Evolutionary conservation across 2,797 vertebrate genomes (phyloP).

Genomic region (Squalus acanthias): DNA sequence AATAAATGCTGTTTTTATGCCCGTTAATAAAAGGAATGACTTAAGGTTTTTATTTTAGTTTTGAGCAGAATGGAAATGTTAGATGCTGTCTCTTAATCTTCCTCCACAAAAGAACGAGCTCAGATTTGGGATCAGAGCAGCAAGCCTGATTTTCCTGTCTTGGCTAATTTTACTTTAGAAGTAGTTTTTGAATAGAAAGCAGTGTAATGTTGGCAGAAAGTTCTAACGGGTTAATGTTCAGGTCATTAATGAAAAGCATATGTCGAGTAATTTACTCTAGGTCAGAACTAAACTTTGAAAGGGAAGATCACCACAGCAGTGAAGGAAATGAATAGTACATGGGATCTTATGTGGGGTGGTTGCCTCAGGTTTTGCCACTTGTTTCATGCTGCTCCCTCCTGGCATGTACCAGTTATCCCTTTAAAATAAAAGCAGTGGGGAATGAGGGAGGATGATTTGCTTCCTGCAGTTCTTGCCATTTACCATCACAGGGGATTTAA

Average conservation of each 20-base stretch:
- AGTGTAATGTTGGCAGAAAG: neutral
- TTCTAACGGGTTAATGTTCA: neutral
- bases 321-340: neutral
- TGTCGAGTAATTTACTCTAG: neutral
- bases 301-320: neutral
- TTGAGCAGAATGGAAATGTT: conserved; percentile 73
- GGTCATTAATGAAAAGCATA: neutral
- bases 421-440: neutral
- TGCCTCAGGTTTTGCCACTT: neutral
- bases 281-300: neutral
- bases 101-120: neutral
- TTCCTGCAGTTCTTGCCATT: neutral
- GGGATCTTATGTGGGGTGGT: no score
- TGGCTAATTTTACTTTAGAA: neutral
- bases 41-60: conserved; percentile 61
- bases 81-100: neutral
- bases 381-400: neutral
- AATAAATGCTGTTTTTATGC: conserved; percentile 86
- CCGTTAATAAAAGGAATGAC: conserved; percentile 89
- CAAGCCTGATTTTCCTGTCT: neutral
- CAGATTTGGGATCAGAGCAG: neutral
- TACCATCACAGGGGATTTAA: neutral
- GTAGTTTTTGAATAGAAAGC: neutral
- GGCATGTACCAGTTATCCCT: neutral
- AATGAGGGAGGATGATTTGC: neutral